A percentile compares a stretch with the other conserved stretches of the same genome.
phyloP scores from a whole-genome alignment of 1,140 invertebrate species.

The Radopholus similis region DNA sequence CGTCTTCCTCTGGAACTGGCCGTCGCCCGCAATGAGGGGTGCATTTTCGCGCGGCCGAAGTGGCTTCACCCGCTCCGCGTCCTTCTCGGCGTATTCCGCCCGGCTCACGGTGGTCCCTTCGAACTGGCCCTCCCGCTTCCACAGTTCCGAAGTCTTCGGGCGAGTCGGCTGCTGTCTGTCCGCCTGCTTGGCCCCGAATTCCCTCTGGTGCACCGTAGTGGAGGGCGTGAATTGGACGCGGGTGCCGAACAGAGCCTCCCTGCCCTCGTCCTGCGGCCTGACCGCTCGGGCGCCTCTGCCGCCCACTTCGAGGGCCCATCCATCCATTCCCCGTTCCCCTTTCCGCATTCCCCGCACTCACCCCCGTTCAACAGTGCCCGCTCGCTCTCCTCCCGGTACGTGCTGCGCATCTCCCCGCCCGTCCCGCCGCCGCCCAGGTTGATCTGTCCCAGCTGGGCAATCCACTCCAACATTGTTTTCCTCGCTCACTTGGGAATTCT shows the following conservation, averaged over 20 bases:
- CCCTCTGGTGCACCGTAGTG: constrained; percentile 7
- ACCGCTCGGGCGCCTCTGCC: neutral
- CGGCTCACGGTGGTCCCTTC: constrained; percentile 4
- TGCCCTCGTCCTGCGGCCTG: neutral
- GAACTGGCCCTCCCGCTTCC: constrained; percentile 5
- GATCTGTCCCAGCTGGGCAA: neutral
- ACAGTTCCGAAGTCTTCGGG: constrained; percentile 15
- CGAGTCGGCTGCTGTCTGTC: constrained; percentile 7
- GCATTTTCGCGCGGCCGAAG: constrained; percentile 10
- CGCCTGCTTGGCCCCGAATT: neutral
- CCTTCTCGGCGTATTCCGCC: constrained; percentile 4
- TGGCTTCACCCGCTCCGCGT: constrained; percentile 8
- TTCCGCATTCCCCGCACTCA: neutral
- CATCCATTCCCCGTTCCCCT: neutral
- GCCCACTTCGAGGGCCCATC: neutral
- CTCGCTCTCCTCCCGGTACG: constrained; percentile 18
- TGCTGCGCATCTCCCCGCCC: constrained; percentile 6
- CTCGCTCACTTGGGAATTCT: constrained; percentile 13
- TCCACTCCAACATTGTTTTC: neutral
- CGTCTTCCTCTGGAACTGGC: constrained; percentile 19
- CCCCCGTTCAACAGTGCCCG: constrained; percentile 11
- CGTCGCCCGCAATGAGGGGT: neutral
- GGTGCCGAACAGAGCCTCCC: neutral
- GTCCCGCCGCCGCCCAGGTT: neutral
- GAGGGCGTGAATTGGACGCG: neutral